These are phyloP conservation scores for Pseudopipra pipra DNA, from an alignment of 2,113 vertebrate species.

Conservation along the genomic window DNA sequence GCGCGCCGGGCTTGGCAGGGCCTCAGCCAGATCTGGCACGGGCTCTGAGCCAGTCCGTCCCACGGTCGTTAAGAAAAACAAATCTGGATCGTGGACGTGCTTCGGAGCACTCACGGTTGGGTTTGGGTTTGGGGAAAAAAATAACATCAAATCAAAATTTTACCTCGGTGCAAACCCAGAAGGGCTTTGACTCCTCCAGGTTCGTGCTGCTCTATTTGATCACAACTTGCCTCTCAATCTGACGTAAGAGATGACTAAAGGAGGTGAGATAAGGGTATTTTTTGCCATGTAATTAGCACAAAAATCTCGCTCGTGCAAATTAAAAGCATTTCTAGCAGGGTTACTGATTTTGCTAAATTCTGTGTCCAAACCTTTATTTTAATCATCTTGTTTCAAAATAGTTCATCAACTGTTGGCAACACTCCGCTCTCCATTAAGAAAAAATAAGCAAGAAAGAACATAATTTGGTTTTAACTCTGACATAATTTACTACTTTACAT, in stretches of 20 bases:
- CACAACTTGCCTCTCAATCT: not conserved
- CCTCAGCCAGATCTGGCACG: constrained; percentile 16
- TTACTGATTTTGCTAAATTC: not conserved
- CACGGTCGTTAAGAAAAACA: constrained; percentile 52
- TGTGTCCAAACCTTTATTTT: not conserved
- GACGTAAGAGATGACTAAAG: not conserved
- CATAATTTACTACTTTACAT: not conserved
- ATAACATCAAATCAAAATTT: too few relatives aligned
- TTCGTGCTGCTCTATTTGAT: not conserved
- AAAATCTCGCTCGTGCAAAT: not conserved
- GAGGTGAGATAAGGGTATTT: rapidly evolving
- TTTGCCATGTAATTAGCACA: not conserved
- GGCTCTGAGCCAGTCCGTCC: constrained; percentile 9
- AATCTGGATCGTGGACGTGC: constrained; percentile 14
- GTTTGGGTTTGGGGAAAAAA: not conserved
- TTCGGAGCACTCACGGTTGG: not conserved
- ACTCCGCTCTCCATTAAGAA: not conserved
- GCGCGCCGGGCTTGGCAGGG: constrained; percentile 30
- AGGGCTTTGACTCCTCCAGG: not conserved
- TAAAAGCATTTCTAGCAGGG: not conserved
- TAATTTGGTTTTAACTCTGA: not conserved
- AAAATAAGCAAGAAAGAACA: not conserved
- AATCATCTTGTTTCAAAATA: not conserved
- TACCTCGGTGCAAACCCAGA: not conserved
- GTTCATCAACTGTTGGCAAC: not conserved